Base-by-base conservation (phyloP, 2,888 invertebrate genomes). In the Diogma glabrata region DNA sequence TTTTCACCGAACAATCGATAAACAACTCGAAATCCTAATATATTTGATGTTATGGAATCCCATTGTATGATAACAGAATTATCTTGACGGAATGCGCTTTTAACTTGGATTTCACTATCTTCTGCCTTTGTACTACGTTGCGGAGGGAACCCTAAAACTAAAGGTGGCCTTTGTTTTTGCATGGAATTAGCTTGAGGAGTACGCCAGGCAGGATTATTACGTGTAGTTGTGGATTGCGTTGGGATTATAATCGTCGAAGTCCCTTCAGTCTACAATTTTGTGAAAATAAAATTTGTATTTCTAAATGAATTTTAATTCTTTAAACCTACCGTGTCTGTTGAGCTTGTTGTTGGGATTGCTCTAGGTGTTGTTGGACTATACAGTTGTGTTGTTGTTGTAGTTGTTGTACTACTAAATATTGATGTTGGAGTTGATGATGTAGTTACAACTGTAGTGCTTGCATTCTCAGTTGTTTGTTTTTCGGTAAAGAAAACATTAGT, bases 1-100 rank as follows among this genome's bases (percentile, higher is more conserved):
- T 87, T 84, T 61, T 91, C 91, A 4, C 92, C 93, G 62, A 93
- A 93, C 38, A 92, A 73, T 51, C 92, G 74, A 66, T 92, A 92
- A 19, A 91, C 87, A 10, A 92, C 90, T 53, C 89, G 77, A 66
- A 91, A 92, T 49, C 90, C 91, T n/a, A 90, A 75, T 60, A 88
- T 87, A 63, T 88, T 89, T 0, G 84, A 81, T 10, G 86, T 86
- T 61, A 89, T 85, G 2, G 89, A 89, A 63, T 89, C 89, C 92
- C 92, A 93, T 63, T 90, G 87, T 57, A 93, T 88, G 60, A 90
- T 84, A 17, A 93, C 87, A 0, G 90, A 82, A 65, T 82, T 88
- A 60, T 89, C 91, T 67, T 88, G 86, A 6, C 70, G 68, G 64
- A 86, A 84, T 9, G 90, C 90, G 61, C 86, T 87, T 66, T 87